Evolutionary conservation across 2,113 vertebrate species (phyloP).

Genomic region (Pogonocichla stellata): DNA sequence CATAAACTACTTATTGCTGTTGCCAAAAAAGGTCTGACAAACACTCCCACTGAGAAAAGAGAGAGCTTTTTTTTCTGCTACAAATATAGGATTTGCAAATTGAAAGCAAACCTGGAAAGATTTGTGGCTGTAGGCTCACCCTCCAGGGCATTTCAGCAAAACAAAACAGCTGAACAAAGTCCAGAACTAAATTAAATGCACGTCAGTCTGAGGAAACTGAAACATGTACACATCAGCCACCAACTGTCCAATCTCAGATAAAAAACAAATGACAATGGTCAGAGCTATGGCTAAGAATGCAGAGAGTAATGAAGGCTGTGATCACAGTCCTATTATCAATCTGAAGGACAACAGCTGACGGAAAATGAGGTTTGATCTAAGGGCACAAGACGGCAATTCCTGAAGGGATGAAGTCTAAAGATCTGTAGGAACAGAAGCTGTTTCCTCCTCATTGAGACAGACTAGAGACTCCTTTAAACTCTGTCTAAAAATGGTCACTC

Average conservation of each 20-base stretch:
- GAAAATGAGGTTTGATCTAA: neutral
- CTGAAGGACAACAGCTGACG: neutral
- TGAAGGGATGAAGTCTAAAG: neutral
- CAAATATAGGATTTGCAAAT: conserved; percentile 39
- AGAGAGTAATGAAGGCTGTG: neutral
- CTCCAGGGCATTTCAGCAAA: neutral
- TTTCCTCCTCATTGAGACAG: neutral
- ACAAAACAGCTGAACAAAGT: conserved; percentile 24
- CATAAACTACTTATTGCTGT: conserved; percentile 36
- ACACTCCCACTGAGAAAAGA: neutral
- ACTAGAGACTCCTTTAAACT: neutral
- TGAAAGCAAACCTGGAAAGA: conserved; percentile 44
- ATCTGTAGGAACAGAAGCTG: neutral
- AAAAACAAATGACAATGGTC: neutral
- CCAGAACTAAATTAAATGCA: conserved; percentile 39
- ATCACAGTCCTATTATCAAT: neutral
- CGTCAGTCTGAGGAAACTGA: neutral
- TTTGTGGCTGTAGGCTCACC: neutral
- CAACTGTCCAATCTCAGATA: neutral
- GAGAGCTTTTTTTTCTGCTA: neutral
- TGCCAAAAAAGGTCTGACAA: conserved; percentile 49
- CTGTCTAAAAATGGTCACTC: neutral
- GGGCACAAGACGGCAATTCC: neutral
- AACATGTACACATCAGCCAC: neutral
- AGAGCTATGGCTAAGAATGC: neutral